These are phyloP conservation scores for Acropternis orthonyx DNA, from an alignment of 2,797 vertebrate genomes.

Conservation along the genomic window DNA sequence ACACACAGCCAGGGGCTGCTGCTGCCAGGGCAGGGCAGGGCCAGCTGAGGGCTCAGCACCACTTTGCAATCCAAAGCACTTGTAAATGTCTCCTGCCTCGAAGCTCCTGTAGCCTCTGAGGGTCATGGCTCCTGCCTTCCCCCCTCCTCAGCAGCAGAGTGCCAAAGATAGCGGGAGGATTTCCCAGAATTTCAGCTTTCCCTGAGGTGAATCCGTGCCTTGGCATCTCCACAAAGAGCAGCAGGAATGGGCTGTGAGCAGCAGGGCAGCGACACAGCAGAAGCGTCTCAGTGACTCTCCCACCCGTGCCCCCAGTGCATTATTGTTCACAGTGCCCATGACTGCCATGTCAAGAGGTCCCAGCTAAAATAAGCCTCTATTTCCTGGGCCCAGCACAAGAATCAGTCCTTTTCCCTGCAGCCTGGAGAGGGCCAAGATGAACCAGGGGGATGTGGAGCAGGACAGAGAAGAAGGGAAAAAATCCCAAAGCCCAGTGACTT, in stretches of 20 bases:
- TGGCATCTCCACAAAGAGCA: background rate
- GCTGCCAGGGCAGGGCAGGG: background rate
- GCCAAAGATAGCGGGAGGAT: background rate
- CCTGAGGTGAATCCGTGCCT: background rate
- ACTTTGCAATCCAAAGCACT: background rate
- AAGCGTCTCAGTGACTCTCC: background rate
- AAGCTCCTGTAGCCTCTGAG: background rate
- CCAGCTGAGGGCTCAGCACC: background rate
- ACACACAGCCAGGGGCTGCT: fast-evolving
- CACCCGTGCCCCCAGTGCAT: fast-evolving
- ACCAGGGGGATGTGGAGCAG: background rate
- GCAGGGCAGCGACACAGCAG: background rate
- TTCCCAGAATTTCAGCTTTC: background rate
- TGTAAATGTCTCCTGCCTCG: fast-evolving
- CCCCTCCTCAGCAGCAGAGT: background rate
- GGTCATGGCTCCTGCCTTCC: background rate
- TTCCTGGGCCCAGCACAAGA: background rate
- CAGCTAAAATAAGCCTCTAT: background rate
- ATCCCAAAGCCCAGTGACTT: background rate
- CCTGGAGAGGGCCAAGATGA: background rate
- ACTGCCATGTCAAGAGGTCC: background rate
- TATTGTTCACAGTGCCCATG: background rate
- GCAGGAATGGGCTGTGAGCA: background rate
- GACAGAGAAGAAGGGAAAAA: background rate
- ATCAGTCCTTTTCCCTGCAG: background rate